These are phyloP conservation scores for Augiades crinisus DNA, from an alignment of 2,888 invertebrate genomes.

Conservation along the genomic window DNA sequence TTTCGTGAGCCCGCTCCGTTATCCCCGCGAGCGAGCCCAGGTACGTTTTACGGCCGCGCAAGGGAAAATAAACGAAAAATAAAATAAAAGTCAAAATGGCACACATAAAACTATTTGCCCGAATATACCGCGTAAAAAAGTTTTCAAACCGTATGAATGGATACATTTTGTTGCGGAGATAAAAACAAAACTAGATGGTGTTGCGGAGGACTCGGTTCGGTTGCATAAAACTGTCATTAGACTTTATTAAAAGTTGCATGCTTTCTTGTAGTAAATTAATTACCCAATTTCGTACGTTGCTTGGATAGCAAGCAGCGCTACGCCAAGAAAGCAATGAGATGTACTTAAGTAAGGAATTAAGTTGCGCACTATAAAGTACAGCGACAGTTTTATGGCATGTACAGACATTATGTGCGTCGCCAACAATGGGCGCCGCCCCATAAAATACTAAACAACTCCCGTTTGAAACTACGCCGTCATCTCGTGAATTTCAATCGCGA, in stretches of 20 bases:
- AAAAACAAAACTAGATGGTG: slow-evolving; percentile 12
- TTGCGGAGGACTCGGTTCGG: background rate
- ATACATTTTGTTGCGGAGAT: slow-evolving; percentile 31
- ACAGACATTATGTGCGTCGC: slow-evolving; percentile 47
- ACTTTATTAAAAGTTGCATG: background rate
- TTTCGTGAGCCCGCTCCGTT: slow-evolving; percentile 76
- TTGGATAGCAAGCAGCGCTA: background rate
- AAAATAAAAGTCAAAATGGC: slow-evolving; percentile 81
- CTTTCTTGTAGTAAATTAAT: background rate
- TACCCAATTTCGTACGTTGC: no score
- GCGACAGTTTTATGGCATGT: slow-evolving; percentile 34
- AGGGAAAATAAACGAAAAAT: slow-evolving; percentile 81
- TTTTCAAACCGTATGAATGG: slow-evolving; percentile 50
- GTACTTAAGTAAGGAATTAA: slow-evolving; percentile 19
- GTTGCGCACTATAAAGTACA: slow-evolving; percentile 22
- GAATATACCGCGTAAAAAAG: slow-evolving; percentile 58
- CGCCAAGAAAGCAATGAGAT: slow-evolving; percentile 12
- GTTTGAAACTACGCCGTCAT: slow-evolving; percentile 46
- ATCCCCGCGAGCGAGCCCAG: slow-evolving; percentile 76
- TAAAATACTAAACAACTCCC: slow-evolving; percentile 55
- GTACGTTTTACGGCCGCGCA: slow-evolving; percentile 79
- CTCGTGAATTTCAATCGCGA: slow-evolving; percentile 53
- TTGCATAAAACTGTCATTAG: background rate
- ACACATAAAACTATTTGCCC: slow-evolving; percentile 77
- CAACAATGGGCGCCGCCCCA: slow-evolving; percentile 49